These are phyloP conservation scores for Hystrix cristata DNA, from an alignment of 2,113 vertebrate genomes.

Conservation along the genomic window DNA sequence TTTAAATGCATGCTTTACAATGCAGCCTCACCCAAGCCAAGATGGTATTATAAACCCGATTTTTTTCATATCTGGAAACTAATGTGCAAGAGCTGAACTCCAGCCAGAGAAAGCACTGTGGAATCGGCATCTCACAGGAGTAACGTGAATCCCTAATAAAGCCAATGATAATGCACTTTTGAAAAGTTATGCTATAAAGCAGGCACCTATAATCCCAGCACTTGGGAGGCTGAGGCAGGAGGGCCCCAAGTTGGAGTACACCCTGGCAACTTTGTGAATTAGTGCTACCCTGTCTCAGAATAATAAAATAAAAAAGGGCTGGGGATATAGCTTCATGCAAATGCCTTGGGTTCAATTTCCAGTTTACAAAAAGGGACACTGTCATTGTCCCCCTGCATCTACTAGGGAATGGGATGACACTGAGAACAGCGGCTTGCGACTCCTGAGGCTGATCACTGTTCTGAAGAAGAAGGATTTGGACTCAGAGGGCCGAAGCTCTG, in stretches of 20 bases:
- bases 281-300: background rate
- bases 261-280: background rate
- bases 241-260: background rate
- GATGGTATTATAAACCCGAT: background rate
- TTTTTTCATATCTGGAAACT: background rate
- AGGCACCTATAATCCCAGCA: background rate
- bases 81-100: background rate
- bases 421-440: background rate
- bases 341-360: background rate
- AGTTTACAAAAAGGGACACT: background rate
- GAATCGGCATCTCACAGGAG: background rate
- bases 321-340: background rate
- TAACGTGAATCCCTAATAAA: background rate
- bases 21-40: background rate
- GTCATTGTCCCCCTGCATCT: background rate
- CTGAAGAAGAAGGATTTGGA: background rate
- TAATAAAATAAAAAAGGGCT: background rate
- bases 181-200: background rate
- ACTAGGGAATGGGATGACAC: background rate
- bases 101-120: background rate
- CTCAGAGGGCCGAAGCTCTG: background rate
- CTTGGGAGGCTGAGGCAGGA: background rate
- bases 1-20: background rate
- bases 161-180: background rate
- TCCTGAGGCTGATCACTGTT: background rate